Base-by-base conservation (phyloP, 2,888 invertebrate species). In the Leucozona laternaria region DNA sequence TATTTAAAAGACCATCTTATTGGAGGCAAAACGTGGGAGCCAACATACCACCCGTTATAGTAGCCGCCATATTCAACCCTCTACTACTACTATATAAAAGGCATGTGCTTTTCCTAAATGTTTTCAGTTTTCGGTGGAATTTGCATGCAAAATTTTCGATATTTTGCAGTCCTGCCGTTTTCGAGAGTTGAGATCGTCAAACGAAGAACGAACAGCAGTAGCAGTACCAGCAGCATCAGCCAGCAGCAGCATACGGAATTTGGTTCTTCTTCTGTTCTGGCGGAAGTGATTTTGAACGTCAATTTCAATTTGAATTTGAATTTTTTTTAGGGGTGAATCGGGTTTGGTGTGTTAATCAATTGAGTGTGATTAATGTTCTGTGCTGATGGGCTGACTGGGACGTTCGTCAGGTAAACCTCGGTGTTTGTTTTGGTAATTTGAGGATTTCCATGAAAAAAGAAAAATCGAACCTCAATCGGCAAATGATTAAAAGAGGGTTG, bases 51-150 rank as follows among this genome's bases (percentile, higher is more conserved):
- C 48, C 53, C 58, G 68, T 60, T 60, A 60, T 53, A 15, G 25
- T 60, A 60, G 60, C 60, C 60, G 60, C 60, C 60, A 60, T 60
- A 75, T 88, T 88, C 88, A 88, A 88, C 89, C 88, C 83, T 83
- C 87, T 60, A 58, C 72, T 83, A 71, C 79, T 72, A 72, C 75
- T 83, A 87, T 89, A 89, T 89, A 89, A 89, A 89, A 89, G 89
- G 89, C 89, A 89, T 88, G 89, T 89, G 89, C 88, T 88, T 85
- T 84, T 83, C 87, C 84, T 87, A 89, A 89, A 88, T 88, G 85
- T 87, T 88, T 89, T 89, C 89, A 89, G 89, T 89, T 89, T 88
- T 88, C 88, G 89, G 89, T 88, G 88, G 89, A 89, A 89, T 89
- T 89, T 89, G 89, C 88, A 89, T 89, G 89, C 88, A 88, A 88